Evolutionary conservation across 2,113 vertebrate species (phyloP), one percentile per base, ranked within the genome.

Genomic region (Nesoenas mayeri): DNA sequence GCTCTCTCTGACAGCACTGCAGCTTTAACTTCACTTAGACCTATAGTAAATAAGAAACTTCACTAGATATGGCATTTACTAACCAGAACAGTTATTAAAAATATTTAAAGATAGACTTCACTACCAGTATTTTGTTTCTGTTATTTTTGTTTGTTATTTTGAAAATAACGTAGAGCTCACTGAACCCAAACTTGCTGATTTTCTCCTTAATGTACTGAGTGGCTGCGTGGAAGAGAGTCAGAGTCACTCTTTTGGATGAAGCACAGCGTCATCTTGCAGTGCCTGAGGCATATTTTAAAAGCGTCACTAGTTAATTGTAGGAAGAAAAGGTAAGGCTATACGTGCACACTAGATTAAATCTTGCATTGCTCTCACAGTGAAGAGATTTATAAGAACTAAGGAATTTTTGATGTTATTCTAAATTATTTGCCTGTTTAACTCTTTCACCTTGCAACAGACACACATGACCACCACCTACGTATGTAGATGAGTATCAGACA

Each of bases 151-250:
- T 79, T 74, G 12, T 56, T 12, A 2, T 78, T 83, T 72, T 40
- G 91, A 93, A 91, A 82, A 85, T 50, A 74, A 18, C 1, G 6
- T 20, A 82, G 71, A 85, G 44, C 83, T 94, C 64, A 32, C 56
- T 95, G 91, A 97, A 96, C 73, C 82, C 47, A 32, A 96, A 95
- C 83, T 72, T 97, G 92, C 72, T 92, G 29, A 66, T 95, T 97
- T 97, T 95, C 70, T 97, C 89, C 83, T 84, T 87, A 85, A 82
- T 91, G 88, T 36, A 25, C 62, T 85, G 80, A 95, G 80, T 42
- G 89, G 64, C 92, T 97, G 85, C 8, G 15, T 92, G 84, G 79
- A 95, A 48, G 85, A 95, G 87, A 95, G 96, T 96, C 96, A 93
- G 65, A 94, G 96, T 32, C 53, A 17, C 89, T 86, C 79, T 96